A percentile compares a stretch with the other conserved stretches of the same genome.
These are phyloP conservation scores for Polypedilum vanderplanki DNA, from an alignment of 1,140 invertebrate genomes.

Conservation along the genomic window DNA sequence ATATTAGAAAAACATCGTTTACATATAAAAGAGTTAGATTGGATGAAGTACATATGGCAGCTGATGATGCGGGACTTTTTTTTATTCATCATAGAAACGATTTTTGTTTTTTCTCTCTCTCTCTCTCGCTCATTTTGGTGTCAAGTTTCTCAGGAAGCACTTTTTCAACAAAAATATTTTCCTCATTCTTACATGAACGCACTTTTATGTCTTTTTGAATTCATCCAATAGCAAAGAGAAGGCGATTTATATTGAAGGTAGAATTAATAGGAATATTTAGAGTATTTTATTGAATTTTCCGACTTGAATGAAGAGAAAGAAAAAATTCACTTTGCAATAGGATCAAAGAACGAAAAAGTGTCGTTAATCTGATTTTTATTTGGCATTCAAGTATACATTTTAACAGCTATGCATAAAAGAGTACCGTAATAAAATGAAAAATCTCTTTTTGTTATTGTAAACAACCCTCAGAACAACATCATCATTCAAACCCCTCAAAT, in stretches of 20 bases:
- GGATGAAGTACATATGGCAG: background rate
- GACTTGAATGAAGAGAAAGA: too few relatives aligned
- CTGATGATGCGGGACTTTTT: conserved; percentile 8
- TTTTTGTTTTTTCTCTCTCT: background rate
- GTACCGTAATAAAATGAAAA: background rate
- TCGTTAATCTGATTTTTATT: conserved; percentile 27
- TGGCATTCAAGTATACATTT: background rate
- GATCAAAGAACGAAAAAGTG: conserved; percentile 4
- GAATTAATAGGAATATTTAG: too few relatives aligned
- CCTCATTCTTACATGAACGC: background rate
- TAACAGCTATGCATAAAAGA: too few relatives aligned
- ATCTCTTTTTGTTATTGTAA: background rate
- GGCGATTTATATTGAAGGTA: too few relatives aligned
- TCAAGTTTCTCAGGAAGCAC: conserved; percentile 27
- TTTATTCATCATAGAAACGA: too few relatives aligned
- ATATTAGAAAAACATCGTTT: too few relatives aligned
- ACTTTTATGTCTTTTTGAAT: background rate
- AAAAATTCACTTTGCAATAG: background rate
- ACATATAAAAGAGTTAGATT: background rate
- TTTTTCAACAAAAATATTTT: conserved; percentile 4
- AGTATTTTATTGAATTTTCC: too few relatives aligned
- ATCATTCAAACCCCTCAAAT: background rate
- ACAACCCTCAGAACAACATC: conserved; percentile 7
- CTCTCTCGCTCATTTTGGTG: background rate
- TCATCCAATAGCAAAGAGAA: too few relatives aligned